Percentiles rank a stretch among this genome's conserved stretches.
Evolutionary conservation across 2,797 vertebrate genomes (phyloP).

Genomic region (Sebastolobus alascanus): DNA sequence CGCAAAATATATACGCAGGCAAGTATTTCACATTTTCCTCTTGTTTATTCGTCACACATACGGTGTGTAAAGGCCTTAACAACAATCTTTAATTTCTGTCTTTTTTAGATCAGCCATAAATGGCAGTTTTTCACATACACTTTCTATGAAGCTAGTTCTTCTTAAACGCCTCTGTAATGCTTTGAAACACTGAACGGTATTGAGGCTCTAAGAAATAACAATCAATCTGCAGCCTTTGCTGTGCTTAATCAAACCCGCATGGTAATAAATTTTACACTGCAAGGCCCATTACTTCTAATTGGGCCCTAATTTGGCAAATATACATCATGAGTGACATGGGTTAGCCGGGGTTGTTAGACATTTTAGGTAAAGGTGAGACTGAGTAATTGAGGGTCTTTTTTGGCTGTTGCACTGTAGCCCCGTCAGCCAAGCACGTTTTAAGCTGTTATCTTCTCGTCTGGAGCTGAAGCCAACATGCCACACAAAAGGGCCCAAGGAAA

Average conservation of each 20-base stretch:
- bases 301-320: conserved; percentile 72
- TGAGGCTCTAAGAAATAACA: conserved; percentile 47
- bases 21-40: too few relatives aligned
- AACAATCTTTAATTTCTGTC: background rate
- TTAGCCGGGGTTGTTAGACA: conserved; percentile 18
- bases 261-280: conserved; percentile 75
- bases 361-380: conserved; percentile 43
- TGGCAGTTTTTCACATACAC: background rate
- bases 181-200: conserved; percentile 31
- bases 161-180: background rate
- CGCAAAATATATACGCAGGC: fast-evolving
- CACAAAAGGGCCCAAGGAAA: conserved; percentile 24
- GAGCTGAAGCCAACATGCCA: conserved; percentile 16
- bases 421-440: conserved; percentile 10
- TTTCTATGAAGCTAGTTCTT: background rate
- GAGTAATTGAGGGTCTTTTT: conserved; percentile 32
- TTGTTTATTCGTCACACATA: fast-evolving
- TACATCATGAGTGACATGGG: conserved; percentile 63
- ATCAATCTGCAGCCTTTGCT: conserved; percentile 48
- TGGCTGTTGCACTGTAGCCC: conserved; percentile 16
- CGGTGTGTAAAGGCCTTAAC: fast-evolving
- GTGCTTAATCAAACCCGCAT: conserved; percentile 70
- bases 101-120: background rate
- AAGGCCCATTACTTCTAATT: conserved; percentile 77
- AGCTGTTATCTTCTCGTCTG: conserved; percentile 34